Conservation (phyloP, 2,113 vertebrate species). For the Cygnus buccinator region DNA sequence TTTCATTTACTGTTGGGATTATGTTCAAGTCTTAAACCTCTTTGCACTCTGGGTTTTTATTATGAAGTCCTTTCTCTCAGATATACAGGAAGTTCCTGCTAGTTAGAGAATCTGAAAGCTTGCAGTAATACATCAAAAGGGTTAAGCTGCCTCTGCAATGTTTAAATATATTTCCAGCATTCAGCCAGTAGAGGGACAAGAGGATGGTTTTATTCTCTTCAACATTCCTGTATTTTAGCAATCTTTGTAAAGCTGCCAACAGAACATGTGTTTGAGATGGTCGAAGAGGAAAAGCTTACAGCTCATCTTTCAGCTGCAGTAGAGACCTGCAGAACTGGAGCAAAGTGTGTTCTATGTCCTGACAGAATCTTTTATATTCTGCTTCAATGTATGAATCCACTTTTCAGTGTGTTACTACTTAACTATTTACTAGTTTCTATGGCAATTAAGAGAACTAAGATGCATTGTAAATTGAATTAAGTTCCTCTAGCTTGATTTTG, state of each 20-base stretch:
- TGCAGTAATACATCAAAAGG: not conserved
- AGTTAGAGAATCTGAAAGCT: not conserved
- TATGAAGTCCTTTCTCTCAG: not conserved
- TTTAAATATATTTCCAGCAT: not conserved
- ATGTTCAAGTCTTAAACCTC: not conserved
- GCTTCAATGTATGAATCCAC: not conserved
- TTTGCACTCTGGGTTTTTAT: not conserved
- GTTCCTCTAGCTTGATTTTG: not conserved
- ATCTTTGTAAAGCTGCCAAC: not conserved
- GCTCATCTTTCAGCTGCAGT: not conserved
- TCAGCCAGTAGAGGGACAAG: not conserved
- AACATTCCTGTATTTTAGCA: not conserved
- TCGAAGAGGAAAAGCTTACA: not conserved
- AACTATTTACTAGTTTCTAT: not conserved
- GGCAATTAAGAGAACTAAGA: not conserved
- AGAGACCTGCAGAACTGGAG: not conserved
- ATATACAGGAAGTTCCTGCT: not conserved
- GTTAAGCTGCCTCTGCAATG: not conserved
- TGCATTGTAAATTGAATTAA: not conserved
- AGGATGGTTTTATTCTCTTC: not conserved
- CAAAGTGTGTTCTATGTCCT: not conserved
- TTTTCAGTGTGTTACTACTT: not conserved
- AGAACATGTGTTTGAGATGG: not conserved
- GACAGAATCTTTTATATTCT: not conserved
- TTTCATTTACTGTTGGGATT: not conserved